Evolutionary conservation across 2,797 vertebrate species (phyloP), one percentile per base, ranked within the genome.

Genomic region (Pangasius sanitwongsei): DNA sequence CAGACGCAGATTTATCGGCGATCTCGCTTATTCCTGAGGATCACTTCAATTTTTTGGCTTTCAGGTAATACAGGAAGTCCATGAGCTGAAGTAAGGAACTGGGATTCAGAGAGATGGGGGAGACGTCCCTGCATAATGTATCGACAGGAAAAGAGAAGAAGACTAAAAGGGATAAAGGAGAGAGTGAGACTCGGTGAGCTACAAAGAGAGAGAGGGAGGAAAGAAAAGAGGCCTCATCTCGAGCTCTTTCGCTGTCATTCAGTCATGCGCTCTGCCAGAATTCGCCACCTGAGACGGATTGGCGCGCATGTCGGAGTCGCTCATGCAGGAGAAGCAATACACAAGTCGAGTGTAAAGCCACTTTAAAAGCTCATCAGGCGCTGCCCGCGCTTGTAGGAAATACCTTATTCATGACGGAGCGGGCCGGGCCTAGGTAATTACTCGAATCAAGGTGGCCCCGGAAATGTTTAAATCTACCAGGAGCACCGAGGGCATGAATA

Each of bases 391-490:
- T 98, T 97, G 98, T 98, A 98, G 97, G 97, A 98, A 98, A 99
- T 99, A 98, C 98, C 98, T 99, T 99, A 99, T 99, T 99, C 98
- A 99, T 99, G 98, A 98, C 94, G 91, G 96, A 96, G 95, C 95
- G 96, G 97, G 95, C 96, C 96, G 96, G 97, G 97, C 96, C 96
- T 97, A 98, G 98, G 98, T 98, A 99, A 99, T 99, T 99, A 98
- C 98, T 97, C 94, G 98, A 99, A 99, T 99, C 98, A 98, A 99
- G 98, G 98, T 99, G 98, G 98, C 97, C 97, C 97, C 97, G 96
- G 96, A 98, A 98, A 98, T 98, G 97, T 99, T 99, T 98, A 99
- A 99, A 98, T 98, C 98, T 99, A 98, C 97, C 98, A 98, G 98
- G 98, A 98, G 83, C 97, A 96, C 95, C 95, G 96, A 96, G 97